Conservation (phyloP, 2,888 invertebrate genomes). For the Mamestra brassicae region DNA sequence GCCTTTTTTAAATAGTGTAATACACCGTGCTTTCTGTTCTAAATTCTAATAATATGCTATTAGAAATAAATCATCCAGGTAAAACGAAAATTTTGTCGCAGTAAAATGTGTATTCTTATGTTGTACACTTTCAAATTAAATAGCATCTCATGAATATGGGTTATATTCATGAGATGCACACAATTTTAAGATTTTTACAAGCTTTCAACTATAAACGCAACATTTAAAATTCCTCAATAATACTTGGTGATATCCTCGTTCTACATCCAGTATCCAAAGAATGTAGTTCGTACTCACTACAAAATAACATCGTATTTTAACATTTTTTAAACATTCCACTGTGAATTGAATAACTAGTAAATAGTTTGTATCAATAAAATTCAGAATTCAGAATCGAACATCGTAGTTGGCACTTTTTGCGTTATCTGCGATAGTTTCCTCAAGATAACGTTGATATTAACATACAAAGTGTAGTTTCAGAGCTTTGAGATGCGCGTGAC, state of each 20-base stretch:
- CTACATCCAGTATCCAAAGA: constrained; percentile 17
- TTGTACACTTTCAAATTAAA: too few species aligned
- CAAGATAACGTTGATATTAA: constrained; percentile 51
- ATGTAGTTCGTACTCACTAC: constrained; percentile 6
- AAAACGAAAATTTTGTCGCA: background rate
- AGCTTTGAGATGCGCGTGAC: constrained; percentile 39
- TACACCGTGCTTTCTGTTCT: background rate
- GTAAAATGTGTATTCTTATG: background rate
- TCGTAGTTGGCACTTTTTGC: constrained; percentile 49
- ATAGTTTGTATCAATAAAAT: constrained; percentile 49
- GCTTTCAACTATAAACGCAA: background rate
- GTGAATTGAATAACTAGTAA: constrained; percentile 34
- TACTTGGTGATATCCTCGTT: constrained; percentile 10
- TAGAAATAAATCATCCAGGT: constrained; percentile 1
- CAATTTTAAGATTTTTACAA: background rate
- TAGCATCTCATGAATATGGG: too few species aligned
- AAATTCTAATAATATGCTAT: background rate
- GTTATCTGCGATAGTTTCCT: constrained; percentile 52
- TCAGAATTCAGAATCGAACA: constrained; percentile 41
- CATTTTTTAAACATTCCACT: constrained; percentile 43
- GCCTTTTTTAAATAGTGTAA: background rate
- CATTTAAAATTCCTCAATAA: constrained; percentile 15
- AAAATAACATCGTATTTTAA: constrained; percentile 40
- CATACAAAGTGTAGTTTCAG: constrained; percentile 65
- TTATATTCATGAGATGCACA: background rate